Evolutionary conservation across 2,888 invertebrate genomes (phyloP).

Genomic region (Melikaiella ostensackeni): DNA sequence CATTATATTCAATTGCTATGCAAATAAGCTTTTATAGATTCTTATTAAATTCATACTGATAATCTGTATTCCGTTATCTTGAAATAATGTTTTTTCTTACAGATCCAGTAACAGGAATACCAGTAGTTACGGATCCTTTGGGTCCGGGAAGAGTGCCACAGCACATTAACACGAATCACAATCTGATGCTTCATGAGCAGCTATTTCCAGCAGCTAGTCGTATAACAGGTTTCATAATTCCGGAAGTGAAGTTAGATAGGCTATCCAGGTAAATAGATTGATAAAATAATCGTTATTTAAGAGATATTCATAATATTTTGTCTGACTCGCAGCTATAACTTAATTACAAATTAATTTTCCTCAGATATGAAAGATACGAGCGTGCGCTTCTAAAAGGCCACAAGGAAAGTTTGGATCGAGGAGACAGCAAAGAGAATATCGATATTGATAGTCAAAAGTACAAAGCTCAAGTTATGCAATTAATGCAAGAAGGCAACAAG

Average conservation of each 20-base stretch:
- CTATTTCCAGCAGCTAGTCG: constrained; percentile 82
- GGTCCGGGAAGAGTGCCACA: constrained; percentile 79
- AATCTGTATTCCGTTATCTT: constrained; percentile 10
- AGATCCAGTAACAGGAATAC: constrained; percentile 87
- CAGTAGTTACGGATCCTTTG: constrained; percentile 78
- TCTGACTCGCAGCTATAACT: not conserved
- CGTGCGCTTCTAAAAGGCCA: constrained; percentile 79
- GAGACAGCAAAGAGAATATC: constrained; percentile 73
- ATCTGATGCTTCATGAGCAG: constrained; percentile 86
- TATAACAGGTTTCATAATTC: constrained; percentile 68
- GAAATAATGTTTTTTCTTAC: constrained; percentile 51
- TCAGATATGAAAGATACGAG: constrained; percentile 81
- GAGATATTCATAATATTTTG: not conserved
- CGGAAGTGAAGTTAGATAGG: constrained; percentile 72
- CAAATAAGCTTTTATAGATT: not conserved
- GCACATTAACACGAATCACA: constrained; percentile 81
- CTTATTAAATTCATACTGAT: constrained; percentile 7
- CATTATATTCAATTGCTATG: too few relatives aligned
- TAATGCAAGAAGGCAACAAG: constrained; percentile 82
- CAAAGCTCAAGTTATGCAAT: constrained; percentile 80
- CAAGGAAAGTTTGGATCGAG: constrained; percentile 74
- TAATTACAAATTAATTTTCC: constrained; percentile 30
- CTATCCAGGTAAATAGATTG: constrained; percentile 68
- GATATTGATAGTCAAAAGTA: constrained; percentile 79
- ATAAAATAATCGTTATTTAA: not conserved